A percentile compares a stretch with the other conserved stretches of the same genome.
Evolutionary conservation across 2,113 vertebrate genomes (phyloP).

Genomic region (Dromas ardeola): DNA sequence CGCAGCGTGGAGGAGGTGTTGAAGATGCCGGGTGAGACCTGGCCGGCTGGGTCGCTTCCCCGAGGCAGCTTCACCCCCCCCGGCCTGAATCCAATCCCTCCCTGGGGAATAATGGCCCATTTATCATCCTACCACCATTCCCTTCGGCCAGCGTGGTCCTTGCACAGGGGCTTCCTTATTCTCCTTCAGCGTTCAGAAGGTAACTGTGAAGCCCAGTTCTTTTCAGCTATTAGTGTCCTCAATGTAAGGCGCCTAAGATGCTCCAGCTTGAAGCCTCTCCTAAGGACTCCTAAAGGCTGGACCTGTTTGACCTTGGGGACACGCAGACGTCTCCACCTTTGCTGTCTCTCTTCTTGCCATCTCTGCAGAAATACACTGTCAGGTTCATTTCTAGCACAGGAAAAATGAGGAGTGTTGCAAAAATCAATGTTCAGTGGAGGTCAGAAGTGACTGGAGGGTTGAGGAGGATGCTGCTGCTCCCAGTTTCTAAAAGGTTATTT

Average conservation of each 20-base stretch:
- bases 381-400: background rate
- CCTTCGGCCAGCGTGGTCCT: background rate
- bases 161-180: background rate
- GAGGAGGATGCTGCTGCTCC: conserved; percentile 1
- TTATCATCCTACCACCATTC: background rate
- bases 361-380: background rate
- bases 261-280: background rate
- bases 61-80: background rate
- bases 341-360: background rate
- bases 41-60: background rate
- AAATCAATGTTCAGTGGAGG: background rate
- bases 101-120: too few relatives aligned
- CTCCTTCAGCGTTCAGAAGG: background rate
- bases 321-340: background rate
- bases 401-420: background rate
- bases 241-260: background rate
- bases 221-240: background rate
- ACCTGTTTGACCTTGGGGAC: background rate
- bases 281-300: background rate
- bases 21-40: too few relatives aligned
- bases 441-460: background rate
- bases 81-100: background rate
- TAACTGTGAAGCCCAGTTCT: background rate
- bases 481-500: background rate
- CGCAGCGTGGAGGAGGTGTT: background rate